Base-by-base conservation (phyloP, 2,113 vertebrate genomes). In the Genyomyrus donnyi region DNA sequence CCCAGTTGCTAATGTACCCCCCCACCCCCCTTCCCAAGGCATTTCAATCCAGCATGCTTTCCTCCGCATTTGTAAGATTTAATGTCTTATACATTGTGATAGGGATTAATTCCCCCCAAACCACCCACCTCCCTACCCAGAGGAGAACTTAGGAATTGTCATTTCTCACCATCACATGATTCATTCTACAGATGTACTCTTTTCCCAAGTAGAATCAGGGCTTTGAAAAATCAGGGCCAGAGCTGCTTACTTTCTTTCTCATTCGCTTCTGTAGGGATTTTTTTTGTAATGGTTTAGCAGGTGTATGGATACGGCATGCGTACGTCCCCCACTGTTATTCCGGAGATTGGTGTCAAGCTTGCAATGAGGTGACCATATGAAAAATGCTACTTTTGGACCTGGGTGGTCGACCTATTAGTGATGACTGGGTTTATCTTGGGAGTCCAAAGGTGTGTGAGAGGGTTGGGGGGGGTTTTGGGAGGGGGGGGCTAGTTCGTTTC, bases 51-150 rank as follows among this genome's bases (percentile, higher is more conserved):
- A 91, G 53, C 90, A 91, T 46, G 80, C 90, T 90, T 90, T 91
- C 88, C 88, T 50, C 87, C 80, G 89, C 89, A 90, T 93, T 89
- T 87, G n/a, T 85, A 70, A 21, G 89, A 93, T 93, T 91, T 94
- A 94, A 95, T 93, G 92, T 92, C 91, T 94, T 95, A 93, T 95
- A 94, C 94, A 93, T 93, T 93, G 89, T 93, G 92, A 93, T 92
- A 45, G 94, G 93, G 93, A 95, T 95, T 93, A 95, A 93, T 89
- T 91, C n/a, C 11, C 62, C 88, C 91, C 89, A 93, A 94, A 93
- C 95, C 93, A 90, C 93, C 93, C 90, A 92, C 89, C 91, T 91
- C 89, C 90, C 92, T 93, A 89, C 93, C 93, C 94, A 90, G 89
- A 91, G 90, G 89, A 84, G 50, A 92, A 91, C 90, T 93, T 90